Conservation (phyloP, 2,888 invertebrate genomes). For the Cheilosia soror region DNA sequence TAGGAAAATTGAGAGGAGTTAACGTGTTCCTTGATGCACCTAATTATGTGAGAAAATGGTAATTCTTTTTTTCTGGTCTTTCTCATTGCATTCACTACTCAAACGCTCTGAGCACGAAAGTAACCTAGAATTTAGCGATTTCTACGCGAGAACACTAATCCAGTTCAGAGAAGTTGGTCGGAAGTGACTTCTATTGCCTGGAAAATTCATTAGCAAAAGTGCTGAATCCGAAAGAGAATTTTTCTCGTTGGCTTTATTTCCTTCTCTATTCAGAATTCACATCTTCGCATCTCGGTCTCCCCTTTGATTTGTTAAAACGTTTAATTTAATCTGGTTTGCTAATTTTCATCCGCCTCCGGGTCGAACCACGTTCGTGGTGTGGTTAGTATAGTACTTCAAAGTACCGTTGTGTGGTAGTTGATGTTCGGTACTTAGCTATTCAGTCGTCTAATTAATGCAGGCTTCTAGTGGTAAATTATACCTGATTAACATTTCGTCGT, state of each 20-base stretch:
- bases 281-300: slow-evolving; percentile 19
- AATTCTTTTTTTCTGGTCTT: slow-evolving; percentile 41
- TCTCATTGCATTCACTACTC: slow-evolving; percentile 46
- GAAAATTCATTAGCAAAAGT: slow-evolving; percentile 72
- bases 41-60: slow-evolving; percentile 69
- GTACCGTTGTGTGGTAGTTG: slow-evolving; percentile 15
- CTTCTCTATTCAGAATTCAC: slow-evolving; percentile 36
- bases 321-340: slow-evolving; percentile 70
- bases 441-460: slow-evolving; percentile 57
- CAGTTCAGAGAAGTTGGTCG: slow-evolving; percentile 25
- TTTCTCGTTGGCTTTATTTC: slow-evolving; percentile 41
- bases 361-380: slow-evolving; percentile 27
- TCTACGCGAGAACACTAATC: slow-evolving; percentile 59
- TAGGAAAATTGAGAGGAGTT: slow-evolving; percentile 35
- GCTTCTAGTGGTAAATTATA: slow-evolving; percentile 51
- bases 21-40: slow-evolving; percentile 59
- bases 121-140: slow-evolving; percentile 58
- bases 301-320: slow-evolving; percentile 72
- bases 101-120: slow-evolving; percentile 46
- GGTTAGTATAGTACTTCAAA: slow-evolving; percentile 13
- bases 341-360: slow-evolving; percentile 32
- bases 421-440: slow-evolving; percentile 54
- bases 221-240: slow-evolving; percentile 37
- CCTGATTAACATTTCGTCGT: slow-evolving; percentile 43
- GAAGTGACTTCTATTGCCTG: slow-evolving; percentile 59